phyloP scores from a whole-genome alignment of 1,140 invertebrate genomes.

The Anoplophora glabripennis region DNA sequence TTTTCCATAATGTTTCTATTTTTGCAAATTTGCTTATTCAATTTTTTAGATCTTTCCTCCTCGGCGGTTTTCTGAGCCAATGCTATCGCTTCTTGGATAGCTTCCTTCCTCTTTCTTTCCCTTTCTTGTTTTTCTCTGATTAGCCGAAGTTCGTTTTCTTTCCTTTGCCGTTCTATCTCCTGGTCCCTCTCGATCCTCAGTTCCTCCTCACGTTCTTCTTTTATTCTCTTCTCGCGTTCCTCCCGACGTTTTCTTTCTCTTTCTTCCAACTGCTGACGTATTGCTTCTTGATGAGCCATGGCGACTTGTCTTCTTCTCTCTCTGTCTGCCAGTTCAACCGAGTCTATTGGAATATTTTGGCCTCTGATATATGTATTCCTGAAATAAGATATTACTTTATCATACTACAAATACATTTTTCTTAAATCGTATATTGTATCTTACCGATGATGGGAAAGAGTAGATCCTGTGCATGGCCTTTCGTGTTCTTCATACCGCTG shows the following conservation, averaged over 20 bases:
- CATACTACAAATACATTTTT: background rate
- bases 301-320: slow-evolving; percentile 68
- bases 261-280: slow-evolving; percentile 70
- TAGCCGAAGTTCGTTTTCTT: slow-evolving; percentile 58
- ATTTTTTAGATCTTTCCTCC: slow-evolving; percentile 53
- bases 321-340: slow-evolving; percentile 63
- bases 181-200: slow-evolving; percentile 62
- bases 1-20: slow-evolving; percentile 30
- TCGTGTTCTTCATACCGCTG: slow-evolving; percentile 39
- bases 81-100: slow-evolving; percentile 60
- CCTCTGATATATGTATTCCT: slow-evolving; percentile 57
- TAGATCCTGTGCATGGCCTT: slow-evolving; percentile 40
- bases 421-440: background rate
- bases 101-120: slow-evolving; percentile 58
- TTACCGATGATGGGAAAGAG: slow-evolving; percentile 37
- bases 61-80: slow-evolving; percentile 59
- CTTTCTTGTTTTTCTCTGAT: slow-evolving; percentile 60
- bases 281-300: slow-evolving; percentile 68
- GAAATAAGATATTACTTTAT: slow-evolving; percentile 17
- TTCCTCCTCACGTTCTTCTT: slow-evolving; percentile 67
- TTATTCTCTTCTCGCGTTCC: slow-evolving; percentile 59
- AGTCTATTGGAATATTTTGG: slow-evolving; percentile 69
- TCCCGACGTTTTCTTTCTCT: slow-evolving; percentile 62
- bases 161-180: slow-evolving; percentile 60
- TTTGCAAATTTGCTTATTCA: slow-evolving; percentile 24